Evolutionary conservation across 2,888 invertebrate genomes (phyloP).

Genomic region (Cataglyphis rosenhaueri): DNA sequence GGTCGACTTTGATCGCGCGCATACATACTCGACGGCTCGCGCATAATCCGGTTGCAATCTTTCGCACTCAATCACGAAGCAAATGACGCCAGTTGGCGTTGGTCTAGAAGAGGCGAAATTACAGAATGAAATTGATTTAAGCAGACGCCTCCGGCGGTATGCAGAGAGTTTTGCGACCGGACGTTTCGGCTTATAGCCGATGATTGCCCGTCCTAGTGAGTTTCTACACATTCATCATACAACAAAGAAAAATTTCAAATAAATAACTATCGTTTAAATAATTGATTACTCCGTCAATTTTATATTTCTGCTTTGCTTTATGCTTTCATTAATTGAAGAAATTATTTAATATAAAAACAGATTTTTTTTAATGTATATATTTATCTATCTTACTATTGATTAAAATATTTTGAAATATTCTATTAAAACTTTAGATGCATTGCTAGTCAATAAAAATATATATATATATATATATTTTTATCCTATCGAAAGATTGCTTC

Average conservation of each 20-base stretch:
- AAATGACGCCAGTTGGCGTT: slow-evolving; percentile 70
- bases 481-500: slow-evolving; percentile 17
- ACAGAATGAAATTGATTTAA: slow-evolving; percentile 64
- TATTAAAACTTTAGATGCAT: neutral
- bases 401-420: neutral
- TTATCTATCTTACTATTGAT: neutral
- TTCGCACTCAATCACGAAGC: slow-evolving; percentile 68
- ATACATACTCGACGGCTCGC: slow-evolving; percentile 51
- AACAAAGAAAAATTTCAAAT: slow-evolving; percentile 15
- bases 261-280: slow-evolving; percentile 1
- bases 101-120: slow-evolving; percentile 55
- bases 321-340: neutral
- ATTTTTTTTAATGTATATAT: neutral
- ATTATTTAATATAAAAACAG: neutral
- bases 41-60: slow-evolving; percentile 73
- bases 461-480: neutral
- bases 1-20: slow-evolving; percentile 47
- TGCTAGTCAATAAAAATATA: neutral
- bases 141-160: slow-evolving; percentile 34
- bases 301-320: neutral
- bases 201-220: slow-evolving; percentile 36
- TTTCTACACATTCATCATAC: slow-evolving; percentile 32
- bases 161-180: slow-evolving; percentile 43
- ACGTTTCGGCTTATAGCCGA: slow-evolving; percentile 50
- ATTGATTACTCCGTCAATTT: neutral